Evolutionary conservation across 2,797 vertebrate species (phyloP).

Genomic region (Microtus californicus): DNA sequence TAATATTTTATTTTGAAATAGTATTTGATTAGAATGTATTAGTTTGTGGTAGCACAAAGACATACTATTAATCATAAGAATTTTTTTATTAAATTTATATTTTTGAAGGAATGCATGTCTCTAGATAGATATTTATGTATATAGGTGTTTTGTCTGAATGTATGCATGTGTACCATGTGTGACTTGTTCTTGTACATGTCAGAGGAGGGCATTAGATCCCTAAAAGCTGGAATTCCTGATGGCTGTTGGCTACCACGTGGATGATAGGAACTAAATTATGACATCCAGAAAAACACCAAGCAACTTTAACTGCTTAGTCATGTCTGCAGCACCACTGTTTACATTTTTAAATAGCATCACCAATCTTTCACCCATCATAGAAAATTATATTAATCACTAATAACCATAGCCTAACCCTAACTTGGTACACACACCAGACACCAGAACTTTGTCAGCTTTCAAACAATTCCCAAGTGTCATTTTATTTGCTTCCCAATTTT

Average conservation of each 20-base stretch:
- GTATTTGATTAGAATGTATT: background rate
- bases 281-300: background rate
- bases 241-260: background rate
- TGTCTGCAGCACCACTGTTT: background rate
- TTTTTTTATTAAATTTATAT: background rate
- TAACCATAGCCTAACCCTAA: background rate
- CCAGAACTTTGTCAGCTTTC: background rate
- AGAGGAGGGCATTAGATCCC: background rate
- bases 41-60: background rate
- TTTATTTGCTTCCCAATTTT: background rate
- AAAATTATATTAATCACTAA: background rate
- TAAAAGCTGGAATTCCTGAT: background rate
- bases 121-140: background rate
- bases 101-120: background rate
- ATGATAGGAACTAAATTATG: background rate
- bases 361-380: background rate
- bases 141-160: background rate
- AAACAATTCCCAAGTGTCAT: background rate
- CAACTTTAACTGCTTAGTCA: background rate
- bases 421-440: background rate
- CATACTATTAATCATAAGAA: background rate
- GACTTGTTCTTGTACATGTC: background rate
- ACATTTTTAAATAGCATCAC: background rate
- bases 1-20: conserved; percentile 12
- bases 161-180: background rate